Base-by-base conservation (phyloP, 2,113 vertebrate genomes). In the Genyomyrus donnyi region DNA sequence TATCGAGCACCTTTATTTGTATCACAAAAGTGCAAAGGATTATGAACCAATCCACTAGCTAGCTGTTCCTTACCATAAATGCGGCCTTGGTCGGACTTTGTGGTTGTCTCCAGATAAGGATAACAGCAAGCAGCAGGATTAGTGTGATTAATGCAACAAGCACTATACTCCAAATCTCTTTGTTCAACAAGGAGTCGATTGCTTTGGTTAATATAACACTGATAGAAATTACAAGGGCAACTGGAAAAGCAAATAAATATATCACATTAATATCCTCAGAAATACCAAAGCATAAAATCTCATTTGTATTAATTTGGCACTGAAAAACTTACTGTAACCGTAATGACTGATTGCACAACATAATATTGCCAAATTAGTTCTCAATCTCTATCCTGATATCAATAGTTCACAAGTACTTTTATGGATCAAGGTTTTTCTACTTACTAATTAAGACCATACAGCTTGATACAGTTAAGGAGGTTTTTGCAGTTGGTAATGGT, bases 91-190 rank as follows among this genome's bases (percentile, higher is more conserved):
- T 91, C 70, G 1, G 27, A 90, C 95, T 97, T 92, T 97, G 96
- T 31, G 97, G 97, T 24, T 97, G 96, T 89, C 95, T 96, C 97
- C 96, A 96, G 92, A 97, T 94, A 77, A 97, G 50, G 11, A 95
- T 74, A 4, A 92, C 83, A 1, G 8, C 74, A 87, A 96, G 24
- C 53, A 96, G 31, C 11, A 96, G 89, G 80, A 94, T 70, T 19
- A 95, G 17, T 19, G 66, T 88, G 35, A 97, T 74, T 84, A 93
- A 91, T 87, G 95, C 93, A 19, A 95, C 92, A 31, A 95, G 89
- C 39, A 89, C 50, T 7, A 97, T 50, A 89, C 95, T 96, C 96
- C 96, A 97, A 7, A 91, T 89, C 66, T 93, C 93, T 56, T 90
- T 1, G 0, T 49, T 80, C 1, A 0, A 0, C 83, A 98, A 80